phyloP scores from a whole-genome alignment of 2,113 vertebrate genomes.

The Microcebus murinus region DNA sequence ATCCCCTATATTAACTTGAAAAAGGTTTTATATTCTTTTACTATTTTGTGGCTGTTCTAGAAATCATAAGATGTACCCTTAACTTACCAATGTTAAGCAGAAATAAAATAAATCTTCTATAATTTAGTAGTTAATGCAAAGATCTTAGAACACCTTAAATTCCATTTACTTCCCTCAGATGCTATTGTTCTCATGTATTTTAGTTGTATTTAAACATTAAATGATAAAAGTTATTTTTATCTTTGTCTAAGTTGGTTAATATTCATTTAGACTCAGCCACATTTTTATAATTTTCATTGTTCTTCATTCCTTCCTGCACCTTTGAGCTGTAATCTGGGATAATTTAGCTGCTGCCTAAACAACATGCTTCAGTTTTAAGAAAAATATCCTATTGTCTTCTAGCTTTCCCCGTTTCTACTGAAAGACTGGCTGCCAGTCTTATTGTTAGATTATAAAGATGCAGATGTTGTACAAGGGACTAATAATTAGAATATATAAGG shows the following conservation, averaged over 20 bases:
- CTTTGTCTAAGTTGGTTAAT: conserved; percentile 19
- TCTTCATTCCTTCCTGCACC: background rate
- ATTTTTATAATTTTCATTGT: background rate
- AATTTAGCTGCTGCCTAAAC: background rate
- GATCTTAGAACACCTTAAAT: background rate
- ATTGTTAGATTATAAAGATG: background rate
- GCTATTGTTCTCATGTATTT: background rate
- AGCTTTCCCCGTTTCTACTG: background rate
- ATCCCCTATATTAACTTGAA: background rate
- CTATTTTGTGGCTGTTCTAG: background rate
- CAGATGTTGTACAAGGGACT: background rate
- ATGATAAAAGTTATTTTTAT: background rate
- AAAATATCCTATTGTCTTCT: background rate
- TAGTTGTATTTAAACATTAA: background rate
- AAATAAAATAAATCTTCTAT: background rate
- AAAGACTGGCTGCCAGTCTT: background rate
- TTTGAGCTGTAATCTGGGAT: background rate
- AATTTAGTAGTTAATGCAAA: background rate
- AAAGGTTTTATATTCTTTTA: background rate
- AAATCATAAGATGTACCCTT: background rate
- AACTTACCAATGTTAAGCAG: background rate
- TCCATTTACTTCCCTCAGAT: background rate
- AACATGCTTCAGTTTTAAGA: background rate
- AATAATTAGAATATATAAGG: too few relatives aligned
- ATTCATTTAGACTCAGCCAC: background rate